These are phyloP conservation scores for Perognathus longimembris DNA, from an alignment of 2,113 vertebrate genomes.

Conservation along the genomic window DNA sequence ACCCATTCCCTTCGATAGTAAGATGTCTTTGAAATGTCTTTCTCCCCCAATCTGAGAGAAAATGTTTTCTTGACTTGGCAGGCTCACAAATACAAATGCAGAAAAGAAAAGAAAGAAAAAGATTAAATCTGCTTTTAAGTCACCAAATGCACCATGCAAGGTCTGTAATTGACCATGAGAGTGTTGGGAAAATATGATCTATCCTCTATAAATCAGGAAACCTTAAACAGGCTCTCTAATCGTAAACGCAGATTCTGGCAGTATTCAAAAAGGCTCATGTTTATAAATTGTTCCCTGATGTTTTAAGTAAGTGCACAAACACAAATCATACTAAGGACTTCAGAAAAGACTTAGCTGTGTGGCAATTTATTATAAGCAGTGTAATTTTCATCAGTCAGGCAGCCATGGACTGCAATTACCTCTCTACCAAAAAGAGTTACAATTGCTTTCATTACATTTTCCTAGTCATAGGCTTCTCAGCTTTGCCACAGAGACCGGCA, in stretches of 20 bases:
- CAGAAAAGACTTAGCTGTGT: conserved; percentile 78
- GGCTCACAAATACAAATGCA: conserved; percentile 77
- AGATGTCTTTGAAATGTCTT: conserved; percentile 72
- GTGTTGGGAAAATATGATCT: conserved; percentile 85
- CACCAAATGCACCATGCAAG: conserved; percentile 84
- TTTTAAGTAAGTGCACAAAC: conserved; percentile 84
- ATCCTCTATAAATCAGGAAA: conserved; percentile 83
- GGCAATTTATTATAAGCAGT: conserved; percentile 79
- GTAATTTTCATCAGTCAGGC: conserved; percentile 80
- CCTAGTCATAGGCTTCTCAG: conserved; percentile 58
- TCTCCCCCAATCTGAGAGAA: conserved; percentile 66
- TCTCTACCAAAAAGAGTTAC: conserved; percentile 63
- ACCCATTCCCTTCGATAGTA: not conserved
- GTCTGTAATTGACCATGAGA: conserved; percentile 80
- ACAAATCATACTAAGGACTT: conserved; percentile 77
- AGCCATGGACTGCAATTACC: conserved; percentile 77
- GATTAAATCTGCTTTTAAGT: conserved; percentile 84
- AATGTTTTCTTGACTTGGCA: conserved; percentile 75
- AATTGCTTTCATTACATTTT: conserved; percentile 78
- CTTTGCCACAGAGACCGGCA: conserved; percentile 63
- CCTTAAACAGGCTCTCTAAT: conserved; percentile 81
- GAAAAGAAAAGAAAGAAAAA: conserved; percentile 48
- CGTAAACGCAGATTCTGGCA: conserved; percentile 81
- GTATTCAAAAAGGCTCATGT: conserved; percentile 77
- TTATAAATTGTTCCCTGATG: conserved; percentile 85